Evolutionary conservation across 2,797 vertebrate species (phyloP).

Genomic region (Delichon dasypus): DNA sequence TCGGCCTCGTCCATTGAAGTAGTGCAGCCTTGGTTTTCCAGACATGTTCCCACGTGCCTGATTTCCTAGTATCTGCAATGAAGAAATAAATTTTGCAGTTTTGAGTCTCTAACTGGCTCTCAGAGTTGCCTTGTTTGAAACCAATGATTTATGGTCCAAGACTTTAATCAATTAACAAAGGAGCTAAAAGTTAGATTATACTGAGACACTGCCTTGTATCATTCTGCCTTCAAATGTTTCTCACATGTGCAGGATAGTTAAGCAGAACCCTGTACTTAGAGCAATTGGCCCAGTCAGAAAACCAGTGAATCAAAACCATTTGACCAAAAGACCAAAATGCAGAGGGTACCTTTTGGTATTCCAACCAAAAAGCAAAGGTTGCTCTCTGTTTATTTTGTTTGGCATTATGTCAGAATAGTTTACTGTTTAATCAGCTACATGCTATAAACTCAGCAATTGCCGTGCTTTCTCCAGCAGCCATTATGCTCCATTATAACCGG

Average conservation of each 20-base stretch:
- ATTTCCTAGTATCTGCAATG: not conserved
- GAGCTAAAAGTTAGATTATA: not conserved
- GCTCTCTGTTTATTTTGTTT: not conserved
- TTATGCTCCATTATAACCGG: not conserved
- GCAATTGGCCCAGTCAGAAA: not conserved
- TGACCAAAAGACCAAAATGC: no score
- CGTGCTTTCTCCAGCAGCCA: not conserved
- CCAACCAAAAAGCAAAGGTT: not conserved
- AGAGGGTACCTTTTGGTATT: no score
- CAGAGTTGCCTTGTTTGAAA: not conserved
- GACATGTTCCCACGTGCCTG: constrained; percentile 71
- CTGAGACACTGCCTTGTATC: not conserved
- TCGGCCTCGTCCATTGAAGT: constrained; percentile 82
- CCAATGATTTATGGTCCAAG: not conserved
- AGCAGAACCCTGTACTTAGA: not conserved
- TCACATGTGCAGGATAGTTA: not conserved
- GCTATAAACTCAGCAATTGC: not conserved
- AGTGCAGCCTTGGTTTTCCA: constrained; percentile 80
- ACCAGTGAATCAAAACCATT: not conserved
- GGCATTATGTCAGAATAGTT: not conserved
- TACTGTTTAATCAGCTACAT: not conserved
- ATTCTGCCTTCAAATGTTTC: not conserved
- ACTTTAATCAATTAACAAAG: not conserved
- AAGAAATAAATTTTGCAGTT: not conserved
- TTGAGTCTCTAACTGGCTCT: not conserved